These are phyloP conservation scores for Drosophila borborema DNA, from an alignment of 2,888 invertebrate species.

Conservation along the genomic window DNA sequence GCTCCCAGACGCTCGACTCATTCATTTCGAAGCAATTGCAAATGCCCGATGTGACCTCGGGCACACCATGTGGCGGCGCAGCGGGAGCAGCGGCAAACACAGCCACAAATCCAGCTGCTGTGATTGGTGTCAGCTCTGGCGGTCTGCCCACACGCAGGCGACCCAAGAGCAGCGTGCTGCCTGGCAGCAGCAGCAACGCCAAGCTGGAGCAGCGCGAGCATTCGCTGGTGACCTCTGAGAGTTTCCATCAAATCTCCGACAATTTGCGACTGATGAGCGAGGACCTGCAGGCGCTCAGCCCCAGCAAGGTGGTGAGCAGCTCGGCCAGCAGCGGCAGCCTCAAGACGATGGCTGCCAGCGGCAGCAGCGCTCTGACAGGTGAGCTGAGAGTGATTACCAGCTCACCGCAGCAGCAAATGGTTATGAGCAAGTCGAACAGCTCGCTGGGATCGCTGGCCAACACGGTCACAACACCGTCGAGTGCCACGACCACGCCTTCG, in stretches of 20 bases:
- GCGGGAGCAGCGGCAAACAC: neutral
- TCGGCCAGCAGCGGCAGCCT: conserved; percentile 75
- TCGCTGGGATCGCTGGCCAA: conserved; percentile 60
- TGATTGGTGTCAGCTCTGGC: conserved; percentile 7
- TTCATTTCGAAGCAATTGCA: conserved; percentile 82
- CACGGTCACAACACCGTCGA: conserved; percentile 68
- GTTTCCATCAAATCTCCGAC: conserved; percentile 85
- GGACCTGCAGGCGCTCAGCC: conserved; percentile 84
- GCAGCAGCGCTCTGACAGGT: conserved; percentile 50
- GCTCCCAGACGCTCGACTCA: conserved; percentile 81
- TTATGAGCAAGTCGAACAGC: conserved; percentile 69
- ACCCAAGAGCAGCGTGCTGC: conserved; percentile 66
- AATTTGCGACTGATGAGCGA: conserved; percentile 85
- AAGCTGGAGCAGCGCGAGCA: conserved; percentile 79
- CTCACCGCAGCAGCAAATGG: conserved; percentile 70
- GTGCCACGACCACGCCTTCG: conserved; percentile 80
- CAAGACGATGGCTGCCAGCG: conserved; percentile 58
- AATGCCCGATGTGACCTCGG: conserved; percentile 82
- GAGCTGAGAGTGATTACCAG: conserved; percentile 76
- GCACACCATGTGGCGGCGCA: conserved; percentile 65
- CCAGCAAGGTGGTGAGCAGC: conserved; percentile 74
- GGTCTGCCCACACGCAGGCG: conserved; percentile 64
- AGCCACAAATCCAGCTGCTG: neutral
- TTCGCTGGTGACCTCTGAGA: conserved; percentile 83
- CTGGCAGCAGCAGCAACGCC: conserved; percentile 40